Base-by-base conservation (phyloP, 2,888 invertebrate genomes). In the Acleris literana region DNA sequence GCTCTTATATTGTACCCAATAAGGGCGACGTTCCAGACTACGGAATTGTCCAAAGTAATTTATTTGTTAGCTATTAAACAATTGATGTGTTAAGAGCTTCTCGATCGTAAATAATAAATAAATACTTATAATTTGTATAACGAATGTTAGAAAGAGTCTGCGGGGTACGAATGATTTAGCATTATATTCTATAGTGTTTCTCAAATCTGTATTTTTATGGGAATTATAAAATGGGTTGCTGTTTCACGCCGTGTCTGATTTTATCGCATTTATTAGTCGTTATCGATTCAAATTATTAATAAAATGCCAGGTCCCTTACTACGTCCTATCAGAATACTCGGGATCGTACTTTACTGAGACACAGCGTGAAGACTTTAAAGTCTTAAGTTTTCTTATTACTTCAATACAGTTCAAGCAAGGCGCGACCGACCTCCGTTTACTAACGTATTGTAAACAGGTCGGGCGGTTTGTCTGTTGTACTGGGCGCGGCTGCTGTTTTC, bases 31-130 rank as follows among this genome's bases (percentile, higher is more conserved):
- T 51, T 55, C 52, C 52, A 46, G 55, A 25, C 13, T 44, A 33
- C 39, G 46, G 57, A 57, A 39, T 29, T 66, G 61, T 66, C 66
- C 57, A 57, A 61, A 46, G 63, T 62, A 57, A 66, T 53, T 62
- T 62, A 62, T 66, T 66, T 52, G 51, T 56, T 66, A 66, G 57
- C 56, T 57, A 57, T 46, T 56, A 52, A 66, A 61, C n/a, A 51
- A 52, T 66, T 64, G 63, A 48, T 48, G 55, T 58, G 49, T 53
- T 53, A 60, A 60, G 58, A 63, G 64, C 60, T 68, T 72, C 54
- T 66, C 63, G 68, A 49, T 58, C 53, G 57, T 64, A 68, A 51
- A 18, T 20, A 55, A 63, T 56, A 53, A 59, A 58, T 51, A 52
- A 39, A 62, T 54, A 67, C 46, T 58, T 67, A 54, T 49, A 65